These are phyloP conservation scores for Lamellibrachia luymesi DNA, from an alignment of 1,140 invertebrate genomes.

Conservation along the genomic window DNA sequence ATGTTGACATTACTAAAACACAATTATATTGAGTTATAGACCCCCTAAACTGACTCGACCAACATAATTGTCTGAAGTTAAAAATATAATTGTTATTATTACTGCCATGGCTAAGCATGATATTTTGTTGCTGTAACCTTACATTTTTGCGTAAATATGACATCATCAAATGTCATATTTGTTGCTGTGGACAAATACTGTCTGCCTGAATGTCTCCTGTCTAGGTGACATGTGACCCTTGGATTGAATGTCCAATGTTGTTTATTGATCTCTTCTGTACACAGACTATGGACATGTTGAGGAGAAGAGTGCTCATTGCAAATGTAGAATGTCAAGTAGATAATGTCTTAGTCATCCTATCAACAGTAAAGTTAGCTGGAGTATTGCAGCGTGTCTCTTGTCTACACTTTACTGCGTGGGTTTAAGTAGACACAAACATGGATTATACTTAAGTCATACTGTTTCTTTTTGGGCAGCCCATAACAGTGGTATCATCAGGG, in stretches of 20 bases:
- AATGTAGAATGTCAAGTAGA: not conserved
- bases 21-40: no score
- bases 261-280: not conserved
- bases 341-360: not conserved
- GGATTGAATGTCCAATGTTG: not conserved
- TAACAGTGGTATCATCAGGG: not conserved
- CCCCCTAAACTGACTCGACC: no score
- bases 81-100: no score
- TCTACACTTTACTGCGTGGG: no score
- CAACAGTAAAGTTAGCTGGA: not conserved
- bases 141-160: not conserved
- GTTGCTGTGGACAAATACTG: not conserved
- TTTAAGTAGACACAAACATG: not conserved
- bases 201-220: not conserved
- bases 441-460: not conserved
- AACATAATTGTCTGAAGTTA: no score
- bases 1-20: no score
- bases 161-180: not conserved
- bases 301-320: not conserved
- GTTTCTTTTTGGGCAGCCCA: no score
- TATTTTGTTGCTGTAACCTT: not conserved
- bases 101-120: not conserved
- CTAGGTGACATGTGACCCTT: not conserved
- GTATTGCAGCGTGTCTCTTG: not conserved
- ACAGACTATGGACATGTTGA: not conserved